Conservation (phyloP, 2,797 vertebrate genomes). For the Pteronotus mesoamericanus region DNA sequence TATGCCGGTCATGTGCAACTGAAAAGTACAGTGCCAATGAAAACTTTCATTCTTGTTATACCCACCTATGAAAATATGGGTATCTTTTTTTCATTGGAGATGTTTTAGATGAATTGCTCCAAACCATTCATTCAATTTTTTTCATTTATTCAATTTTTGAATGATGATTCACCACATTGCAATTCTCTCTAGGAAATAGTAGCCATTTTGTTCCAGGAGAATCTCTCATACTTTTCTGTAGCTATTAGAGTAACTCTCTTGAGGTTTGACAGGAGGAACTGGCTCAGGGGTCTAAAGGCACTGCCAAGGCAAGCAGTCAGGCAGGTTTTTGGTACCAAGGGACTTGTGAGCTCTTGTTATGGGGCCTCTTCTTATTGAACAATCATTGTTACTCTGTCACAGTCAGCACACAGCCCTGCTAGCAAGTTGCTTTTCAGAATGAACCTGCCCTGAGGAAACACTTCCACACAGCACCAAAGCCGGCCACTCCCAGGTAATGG, state of each 20-base stretch:
- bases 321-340: background rate
- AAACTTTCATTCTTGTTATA: background rate
- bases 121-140: background rate
- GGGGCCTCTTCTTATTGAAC: background rate
- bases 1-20: background rate
- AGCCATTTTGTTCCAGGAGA: background rate
- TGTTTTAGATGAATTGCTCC: background rate
- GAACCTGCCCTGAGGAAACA: background rate
- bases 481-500: background rate
- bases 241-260: background rate
- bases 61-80: background rate
- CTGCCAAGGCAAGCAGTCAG: background rate
- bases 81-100: background rate
- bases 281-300: background rate
- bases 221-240: slow-evolving; percentile 18
- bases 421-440: background rate
- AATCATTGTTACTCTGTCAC: background rate
- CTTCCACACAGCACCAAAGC: background rate
- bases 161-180: background rate
- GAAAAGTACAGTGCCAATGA: background rate
- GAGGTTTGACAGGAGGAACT: background rate
- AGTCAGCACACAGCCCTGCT: background rate
- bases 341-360: slow-evolving; percentile 47
- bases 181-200: slow-evolving; percentile 47
- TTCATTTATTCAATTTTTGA: background rate